Conservation (phyloP, 2,888 invertebrate genomes). For the Baccha elongata region DNA sequence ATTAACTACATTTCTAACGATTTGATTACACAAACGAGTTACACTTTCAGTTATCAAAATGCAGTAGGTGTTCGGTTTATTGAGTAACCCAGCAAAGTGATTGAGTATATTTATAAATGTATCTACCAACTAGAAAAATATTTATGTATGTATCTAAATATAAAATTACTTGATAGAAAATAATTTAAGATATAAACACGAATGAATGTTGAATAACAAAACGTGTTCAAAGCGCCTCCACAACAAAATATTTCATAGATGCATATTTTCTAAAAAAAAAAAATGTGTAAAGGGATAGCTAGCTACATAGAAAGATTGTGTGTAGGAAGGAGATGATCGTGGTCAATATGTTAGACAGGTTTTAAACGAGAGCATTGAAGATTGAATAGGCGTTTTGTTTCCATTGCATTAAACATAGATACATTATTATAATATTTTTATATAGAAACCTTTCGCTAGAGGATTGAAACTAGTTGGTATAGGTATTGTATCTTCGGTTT, state of each 20-base stretch:
- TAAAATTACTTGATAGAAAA: too few relatives aligned
- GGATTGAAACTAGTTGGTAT: background rate
- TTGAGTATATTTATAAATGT: conserved; percentile 8
- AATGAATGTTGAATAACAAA: conserved; percentile 48
- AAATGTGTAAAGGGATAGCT: conserved; percentile 8
- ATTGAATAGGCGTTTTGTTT: conserved; percentile 40
- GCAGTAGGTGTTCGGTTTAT: conserved; percentile 20
- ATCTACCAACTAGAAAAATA: conserved; percentile 14
- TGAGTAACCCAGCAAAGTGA: conserved; percentile 9
- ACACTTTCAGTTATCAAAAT: conserved; percentile 15
- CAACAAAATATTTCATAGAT: conserved; percentile 2
- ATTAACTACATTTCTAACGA: background rate
- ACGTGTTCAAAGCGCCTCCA: conserved; percentile 58
- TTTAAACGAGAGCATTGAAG: conserved; percentile 36
- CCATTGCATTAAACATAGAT: background rate
- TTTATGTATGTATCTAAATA: too few relatives aligned
- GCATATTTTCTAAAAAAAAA: too few relatives aligned
- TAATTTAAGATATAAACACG: conserved; percentile 22
- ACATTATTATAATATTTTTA: background rate
- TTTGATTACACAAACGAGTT: conserved; percentile 30
- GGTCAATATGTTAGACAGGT: conserved; percentile 43
- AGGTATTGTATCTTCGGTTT: too few relatives aligned
- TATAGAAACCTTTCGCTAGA: background rate
- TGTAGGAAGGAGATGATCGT: conserved; percentile 49
- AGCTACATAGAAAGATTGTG: conserved; percentile 37